phyloP scores from a whole-genome alignment of 2,888 invertebrate species.

The Cetonia aurata region DNA sequence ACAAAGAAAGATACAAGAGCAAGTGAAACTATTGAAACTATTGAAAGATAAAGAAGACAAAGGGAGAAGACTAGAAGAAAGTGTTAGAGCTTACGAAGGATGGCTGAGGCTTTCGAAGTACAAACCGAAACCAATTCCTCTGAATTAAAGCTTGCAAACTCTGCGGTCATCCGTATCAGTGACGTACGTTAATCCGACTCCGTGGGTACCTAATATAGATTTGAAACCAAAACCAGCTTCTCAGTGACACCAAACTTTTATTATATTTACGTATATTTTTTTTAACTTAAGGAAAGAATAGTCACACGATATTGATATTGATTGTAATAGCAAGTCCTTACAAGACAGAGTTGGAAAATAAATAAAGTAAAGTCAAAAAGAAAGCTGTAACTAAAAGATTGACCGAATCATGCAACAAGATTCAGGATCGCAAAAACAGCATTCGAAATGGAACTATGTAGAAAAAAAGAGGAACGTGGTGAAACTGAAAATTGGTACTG shows the following conservation, averaged over 20 bases:
- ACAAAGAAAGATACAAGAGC: constrained; percentile 62
- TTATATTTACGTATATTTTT: constrained; percentile 45
- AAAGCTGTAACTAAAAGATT: too few relatives aligned
- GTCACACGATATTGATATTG: constrained; percentile 45
- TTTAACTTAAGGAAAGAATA: constrained; percentile 46
- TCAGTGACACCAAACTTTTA: constrained; percentile 47
- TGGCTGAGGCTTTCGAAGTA: constrained; percentile 75
- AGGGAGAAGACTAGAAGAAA: constrained; percentile 69
- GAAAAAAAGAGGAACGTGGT: too few relatives aligned
- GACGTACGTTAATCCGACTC: constrained; percentile 75
- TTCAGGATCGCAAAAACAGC: too few relatives aligned
- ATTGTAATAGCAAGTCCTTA: too few relatives aligned
- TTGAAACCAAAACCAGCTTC: constrained; percentile 50
- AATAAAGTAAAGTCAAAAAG: too few relatives aligned
- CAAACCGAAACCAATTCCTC: constrained; percentile 74
- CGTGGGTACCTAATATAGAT: constrained; percentile 69
- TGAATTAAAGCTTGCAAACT: constrained; percentile 74
- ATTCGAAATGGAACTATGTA: too few relatives aligned
- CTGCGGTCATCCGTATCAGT: constrained; percentile 75
- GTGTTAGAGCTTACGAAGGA: constrained; percentile 72
- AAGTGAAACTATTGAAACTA: constrained; percentile 63
- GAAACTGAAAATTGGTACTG: too few relatives aligned
- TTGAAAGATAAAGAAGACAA: constrained; percentile 70
- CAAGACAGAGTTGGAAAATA: too few relatives aligned
- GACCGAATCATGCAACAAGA: too few relatives aligned